phyloP scores from a whole-genome alignment of 30 jellyfish, hydroid and myxozoan genomes.

The Clytia hemisphaerica region DNA sequence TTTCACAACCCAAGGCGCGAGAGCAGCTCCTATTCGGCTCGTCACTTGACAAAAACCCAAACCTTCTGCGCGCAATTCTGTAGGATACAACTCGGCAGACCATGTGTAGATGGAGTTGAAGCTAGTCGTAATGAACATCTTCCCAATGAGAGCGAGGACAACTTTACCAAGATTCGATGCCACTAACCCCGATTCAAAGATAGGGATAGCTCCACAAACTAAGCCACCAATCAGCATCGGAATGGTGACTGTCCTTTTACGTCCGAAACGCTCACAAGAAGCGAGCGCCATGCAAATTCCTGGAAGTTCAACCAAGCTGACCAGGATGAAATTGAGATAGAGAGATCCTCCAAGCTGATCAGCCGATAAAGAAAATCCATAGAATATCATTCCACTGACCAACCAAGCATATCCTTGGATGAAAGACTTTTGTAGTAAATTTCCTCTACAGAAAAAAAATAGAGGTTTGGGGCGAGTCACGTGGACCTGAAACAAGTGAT shows the following conservation, averaged over 20 bases:
- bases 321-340: constrained; percentile 56
- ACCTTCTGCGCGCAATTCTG: constrained; percentile 54
- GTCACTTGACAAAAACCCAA: constrained; percentile 66
- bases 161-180: constrained; percentile 32
- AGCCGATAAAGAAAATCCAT: constrained; percentile 56
- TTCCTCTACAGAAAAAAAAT: not conserved
- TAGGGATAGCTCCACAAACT: no score
- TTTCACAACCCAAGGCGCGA: constrained; percentile 81
- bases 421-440: no score
- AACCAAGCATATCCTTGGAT: no score
- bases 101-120: constrained; percentile 69
- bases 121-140: constrained; percentile 52
- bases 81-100: constrained; percentile 75
- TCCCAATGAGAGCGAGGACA: constrained; percentile 48
- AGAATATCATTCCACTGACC: constrained; percentile 47
- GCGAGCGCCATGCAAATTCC: constrained; percentile 34
- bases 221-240: constrained; percentile 62
- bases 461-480: not conserved
- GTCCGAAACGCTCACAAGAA: constrained; percentile 49
- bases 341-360: constrained; percentile 50
- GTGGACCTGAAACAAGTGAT: not conserved
- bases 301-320: constrained; percentile 52
- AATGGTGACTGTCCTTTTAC: constrained; percentile 49
- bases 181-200: constrained; percentile 41
- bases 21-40: constrained; percentile 65